A percentile compares a stretch with the other conserved stretches of the same genome.
Conservation (phyloP, 2,888 invertebrate species). For the Ectemnius cavifrons region DNA sequence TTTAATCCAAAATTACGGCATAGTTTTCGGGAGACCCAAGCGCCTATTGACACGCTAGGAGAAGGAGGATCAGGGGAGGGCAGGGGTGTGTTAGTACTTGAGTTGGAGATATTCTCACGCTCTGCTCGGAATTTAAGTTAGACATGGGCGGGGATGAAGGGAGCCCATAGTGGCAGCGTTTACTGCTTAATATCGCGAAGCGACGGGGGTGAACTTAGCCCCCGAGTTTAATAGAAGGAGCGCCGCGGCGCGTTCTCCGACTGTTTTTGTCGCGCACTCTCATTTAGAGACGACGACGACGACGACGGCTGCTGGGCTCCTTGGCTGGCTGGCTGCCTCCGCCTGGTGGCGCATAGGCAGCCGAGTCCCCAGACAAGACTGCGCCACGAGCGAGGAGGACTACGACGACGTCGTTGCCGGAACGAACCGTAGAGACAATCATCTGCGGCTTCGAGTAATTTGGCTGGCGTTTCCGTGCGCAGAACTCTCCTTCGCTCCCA, state of each 20-base stretch:
- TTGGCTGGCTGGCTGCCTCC: too few relatives aligned
- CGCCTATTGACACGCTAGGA: background rate
- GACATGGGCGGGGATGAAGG: background rate
- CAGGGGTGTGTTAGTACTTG: background rate
- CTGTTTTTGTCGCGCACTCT: constrained; percentile 50
- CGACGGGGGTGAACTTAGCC: constrained; percentile 15
- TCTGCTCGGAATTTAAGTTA: background rate
- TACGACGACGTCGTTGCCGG: constrained; percentile 21
- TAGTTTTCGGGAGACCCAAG: too few relatives aligned
- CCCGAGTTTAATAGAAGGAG: constrained; percentile 43
- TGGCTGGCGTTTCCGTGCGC: constrained; percentile 32
- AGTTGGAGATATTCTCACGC: background rate
- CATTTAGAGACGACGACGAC: constrained; percentile 32
- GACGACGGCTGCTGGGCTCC: too few relatives aligned
- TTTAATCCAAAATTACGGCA: too few relatives aligned
- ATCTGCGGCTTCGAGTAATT: constrained; percentile 53
- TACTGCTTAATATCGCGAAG: constrained; percentile 9
- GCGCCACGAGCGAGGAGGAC: constrained; percentile 18
- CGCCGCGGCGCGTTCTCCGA: constrained; percentile 32
- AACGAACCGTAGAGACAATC: constrained; percentile 53
- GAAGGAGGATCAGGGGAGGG: background rate
- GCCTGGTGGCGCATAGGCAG: too few relatives aligned
- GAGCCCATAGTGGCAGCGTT: background rate
- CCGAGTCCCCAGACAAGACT: too few relatives aligned
- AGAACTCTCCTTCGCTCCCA: constrained; percentile 32